Conservation (phyloP, 2,888 invertebrate species). For the Vanessa cardui region DNA sequence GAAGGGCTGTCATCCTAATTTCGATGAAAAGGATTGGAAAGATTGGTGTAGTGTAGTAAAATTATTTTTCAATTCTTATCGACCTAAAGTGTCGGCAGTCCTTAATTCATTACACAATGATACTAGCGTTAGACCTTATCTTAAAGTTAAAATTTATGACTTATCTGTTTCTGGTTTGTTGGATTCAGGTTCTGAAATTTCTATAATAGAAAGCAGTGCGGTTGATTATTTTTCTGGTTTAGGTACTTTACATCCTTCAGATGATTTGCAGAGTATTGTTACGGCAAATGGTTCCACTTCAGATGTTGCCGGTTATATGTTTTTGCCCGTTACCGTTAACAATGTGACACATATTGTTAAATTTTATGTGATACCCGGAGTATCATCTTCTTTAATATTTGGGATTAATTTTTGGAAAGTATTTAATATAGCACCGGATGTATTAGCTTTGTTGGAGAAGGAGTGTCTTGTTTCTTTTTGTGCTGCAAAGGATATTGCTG, state of each 20-base stretch:
- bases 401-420: no score
- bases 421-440: no score
- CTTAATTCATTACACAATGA: not conserved
- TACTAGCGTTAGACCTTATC: no score
- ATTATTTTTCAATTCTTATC: not conserved
- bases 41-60: conserved; percentile 1
- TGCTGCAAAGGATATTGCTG: no score
- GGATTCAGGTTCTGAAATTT: no score
- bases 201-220: not conserved
- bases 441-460: no score
- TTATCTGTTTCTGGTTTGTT: no score
- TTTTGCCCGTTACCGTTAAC: conserved; percentile 21
- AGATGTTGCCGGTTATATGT: conserved; percentile 18
- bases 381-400: no score
- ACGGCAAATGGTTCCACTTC: conserved; percentile 17
- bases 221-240: not conserved
- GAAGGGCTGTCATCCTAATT: no score
- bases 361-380: conserved; percentile 19
- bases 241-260: not conserved
- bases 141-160: no score
- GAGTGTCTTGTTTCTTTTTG: no score
- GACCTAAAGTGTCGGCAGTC: not conserved
- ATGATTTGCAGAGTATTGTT: no score
- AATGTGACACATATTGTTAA: conserved; percentile 5
- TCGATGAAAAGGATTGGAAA: not conserved